phyloP scores from a whole-genome alignment of 35 echinoderm and acorn worm genomes.

The Patiria miniata region DNA sequence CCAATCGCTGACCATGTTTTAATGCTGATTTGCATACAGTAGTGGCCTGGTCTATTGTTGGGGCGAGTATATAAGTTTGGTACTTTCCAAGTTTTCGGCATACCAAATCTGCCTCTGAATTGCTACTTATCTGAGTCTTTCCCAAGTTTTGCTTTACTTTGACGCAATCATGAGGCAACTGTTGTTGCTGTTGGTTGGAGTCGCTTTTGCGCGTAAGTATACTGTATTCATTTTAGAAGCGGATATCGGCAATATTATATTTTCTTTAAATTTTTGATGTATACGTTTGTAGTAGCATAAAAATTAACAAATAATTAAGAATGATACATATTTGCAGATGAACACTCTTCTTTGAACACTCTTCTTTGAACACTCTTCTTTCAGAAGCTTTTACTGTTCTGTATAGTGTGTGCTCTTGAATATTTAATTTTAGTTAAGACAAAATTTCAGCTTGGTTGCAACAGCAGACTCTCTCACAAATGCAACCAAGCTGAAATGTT shows the following conservation, averaged over 20 bases:
- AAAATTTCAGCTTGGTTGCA: too few species aligned
- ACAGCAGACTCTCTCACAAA: too few species aligned
- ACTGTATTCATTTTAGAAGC: neutral
- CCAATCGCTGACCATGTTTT: too few species aligned
- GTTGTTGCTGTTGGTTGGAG: neutral
- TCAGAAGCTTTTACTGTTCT: neutral
- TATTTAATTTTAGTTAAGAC: too few species aligned
- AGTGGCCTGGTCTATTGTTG: too few species aligned
- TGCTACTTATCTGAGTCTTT: too few species aligned
- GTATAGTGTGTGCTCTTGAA: neutral
- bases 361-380: neutral
- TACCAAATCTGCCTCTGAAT: too few species aligned
- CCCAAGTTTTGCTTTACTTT: too few species aligned
- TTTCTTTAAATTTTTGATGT: neutral
- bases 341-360: neutral
- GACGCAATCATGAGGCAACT: constrained; percentile 6
- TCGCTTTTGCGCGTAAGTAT: neutral
- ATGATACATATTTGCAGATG: neutral
- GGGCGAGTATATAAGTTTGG: too few species aligned
- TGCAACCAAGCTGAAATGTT: too few species aligned
- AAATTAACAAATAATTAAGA: neutral
- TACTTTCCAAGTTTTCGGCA: too few species aligned
- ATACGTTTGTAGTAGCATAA: neutral
- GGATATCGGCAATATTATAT: neutral
- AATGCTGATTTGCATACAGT: too few species aligned